phyloP scores from a whole-genome alignment of 2,797 vertebrate species.

The Salarias fasciatus region DNA sequence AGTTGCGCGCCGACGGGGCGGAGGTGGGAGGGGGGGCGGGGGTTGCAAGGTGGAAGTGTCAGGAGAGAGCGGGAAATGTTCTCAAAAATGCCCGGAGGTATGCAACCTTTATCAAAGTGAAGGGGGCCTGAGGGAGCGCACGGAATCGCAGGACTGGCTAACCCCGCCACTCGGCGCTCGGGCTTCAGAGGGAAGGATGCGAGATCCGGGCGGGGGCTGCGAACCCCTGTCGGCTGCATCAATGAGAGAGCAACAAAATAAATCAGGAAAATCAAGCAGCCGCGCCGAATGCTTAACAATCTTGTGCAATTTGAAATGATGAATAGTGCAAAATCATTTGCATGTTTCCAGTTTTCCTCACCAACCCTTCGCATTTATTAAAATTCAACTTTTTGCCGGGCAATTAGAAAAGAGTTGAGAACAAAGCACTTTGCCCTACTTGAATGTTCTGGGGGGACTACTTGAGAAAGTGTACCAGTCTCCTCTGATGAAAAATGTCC shows the following conservation, averaged over 20 bases:
- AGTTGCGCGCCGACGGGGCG: constrained; percentile 52
- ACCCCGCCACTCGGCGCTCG: constrained; percentile 9
- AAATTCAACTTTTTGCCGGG: constrained; percentile 53
- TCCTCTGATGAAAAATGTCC: constrained; percentile 66
- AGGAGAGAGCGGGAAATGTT: constrained; percentile 58
- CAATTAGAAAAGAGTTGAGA: constrained; percentile 64
- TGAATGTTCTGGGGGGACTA: constrained; percentile 62
- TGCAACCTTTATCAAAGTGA: constrained; percentile 73
- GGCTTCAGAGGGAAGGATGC: constrained; percentile 21
- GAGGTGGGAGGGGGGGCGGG: constrained; percentile 22
- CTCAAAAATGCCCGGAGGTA: constrained; percentile 56
- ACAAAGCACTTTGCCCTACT: constrained; percentile 56
- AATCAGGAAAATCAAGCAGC: not conserved
- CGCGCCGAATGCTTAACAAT: not conserved
- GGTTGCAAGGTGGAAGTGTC: constrained; percentile 65
- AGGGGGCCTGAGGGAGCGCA: constrained; percentile 50
- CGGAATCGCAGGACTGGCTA: constrained; percentile 35
- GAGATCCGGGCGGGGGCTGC: constrained; percentile 5
- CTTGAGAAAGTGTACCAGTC: constrained; percentile 57
- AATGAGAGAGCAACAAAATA: not conserved
- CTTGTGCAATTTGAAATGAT: not conserved
- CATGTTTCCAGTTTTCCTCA: constrained; percentile 30
- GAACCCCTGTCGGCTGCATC: constrained; percentile 9
- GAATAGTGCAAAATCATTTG: not conserved
- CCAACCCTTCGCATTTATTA: constrained; percentile 22